phyloP scores from a whole-genome alignment of 2,113 vertebrate species.

The Sciurus niger region DNA sequence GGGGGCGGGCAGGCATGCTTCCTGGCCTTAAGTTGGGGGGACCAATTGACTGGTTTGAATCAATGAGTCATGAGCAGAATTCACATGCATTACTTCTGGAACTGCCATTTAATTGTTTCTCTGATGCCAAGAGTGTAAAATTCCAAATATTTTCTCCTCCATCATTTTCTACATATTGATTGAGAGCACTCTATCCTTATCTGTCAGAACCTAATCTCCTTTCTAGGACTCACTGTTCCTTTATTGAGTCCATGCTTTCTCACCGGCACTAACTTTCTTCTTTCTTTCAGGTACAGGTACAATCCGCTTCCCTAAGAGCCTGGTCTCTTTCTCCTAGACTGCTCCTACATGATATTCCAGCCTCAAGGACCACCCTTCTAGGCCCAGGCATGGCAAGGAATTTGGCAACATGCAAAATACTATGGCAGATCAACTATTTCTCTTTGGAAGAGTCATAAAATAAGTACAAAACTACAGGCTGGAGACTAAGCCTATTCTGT shows the following conservation, averaged over 20 bases:
- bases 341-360: background rate
- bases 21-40: background rate
- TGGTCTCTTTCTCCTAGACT: background rate
- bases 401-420: background rate
- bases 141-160: background rate
- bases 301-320: background rate
- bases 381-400: background rate
- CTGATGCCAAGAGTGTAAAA: constrained; percentile 1
- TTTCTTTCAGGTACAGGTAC: background rate
- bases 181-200: background rate
- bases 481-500: constrained; percentile 63
- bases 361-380: background rate
- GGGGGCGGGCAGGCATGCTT: background rate
- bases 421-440: background rate
- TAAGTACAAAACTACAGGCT: background rate
- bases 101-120: background rate
- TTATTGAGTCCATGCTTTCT: background rate
- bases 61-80: background rate
- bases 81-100: background rate
- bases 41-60: background rate
- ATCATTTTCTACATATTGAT: background rate
- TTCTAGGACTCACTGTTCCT: background rate
- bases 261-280: background rate
- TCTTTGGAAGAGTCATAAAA: constrained; percentile 43
- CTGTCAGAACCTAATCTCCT: background rate